Percentiles rank a stretch among this genome's conserved stretches.
Evolutionary conservation across 2,888 invertebrate genomes (phyloP).

Genomic region (Abrostola tripartita): DNA sequence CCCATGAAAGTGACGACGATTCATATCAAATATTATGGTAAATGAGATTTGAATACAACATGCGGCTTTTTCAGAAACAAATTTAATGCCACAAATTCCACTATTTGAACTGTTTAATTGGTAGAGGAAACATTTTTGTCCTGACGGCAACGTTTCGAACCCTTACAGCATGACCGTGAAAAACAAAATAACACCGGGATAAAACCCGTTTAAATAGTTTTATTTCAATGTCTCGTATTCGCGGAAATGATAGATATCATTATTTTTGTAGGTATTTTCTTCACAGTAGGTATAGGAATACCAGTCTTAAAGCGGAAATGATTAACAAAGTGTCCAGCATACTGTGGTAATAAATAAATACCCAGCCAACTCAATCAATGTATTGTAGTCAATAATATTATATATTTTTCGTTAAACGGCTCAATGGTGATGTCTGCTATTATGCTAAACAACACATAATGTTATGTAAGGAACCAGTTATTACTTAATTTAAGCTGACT

Average conservation of each 20-base stretch:
- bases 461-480: not conserved
- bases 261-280: not conserved
- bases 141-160: no score
- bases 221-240: not conserved
- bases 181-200: no score
- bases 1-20: conserved; percentile 34
- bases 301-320: not conserved
- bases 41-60: conserved; percentile 5
- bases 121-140: no score
- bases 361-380: not conserved
- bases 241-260: no score
- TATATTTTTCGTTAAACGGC: not conserved
- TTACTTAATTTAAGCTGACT: conserved; percentile 1
- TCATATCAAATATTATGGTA: conserved; percentile 13
- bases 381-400: not conserved
- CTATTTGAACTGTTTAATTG: no score
- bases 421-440: not conserved
- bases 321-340: not conserved
- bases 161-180: no score
- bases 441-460: not conserved
- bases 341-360: not conserved
- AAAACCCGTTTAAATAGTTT: no score
- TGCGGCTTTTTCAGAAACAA: no score
- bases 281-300: not conserved
- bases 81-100: no score